Evolutionary conservation across 2,797 vertebrate species (phyloP).

Genomic region (Gymnothorax reevesii): DNA sequence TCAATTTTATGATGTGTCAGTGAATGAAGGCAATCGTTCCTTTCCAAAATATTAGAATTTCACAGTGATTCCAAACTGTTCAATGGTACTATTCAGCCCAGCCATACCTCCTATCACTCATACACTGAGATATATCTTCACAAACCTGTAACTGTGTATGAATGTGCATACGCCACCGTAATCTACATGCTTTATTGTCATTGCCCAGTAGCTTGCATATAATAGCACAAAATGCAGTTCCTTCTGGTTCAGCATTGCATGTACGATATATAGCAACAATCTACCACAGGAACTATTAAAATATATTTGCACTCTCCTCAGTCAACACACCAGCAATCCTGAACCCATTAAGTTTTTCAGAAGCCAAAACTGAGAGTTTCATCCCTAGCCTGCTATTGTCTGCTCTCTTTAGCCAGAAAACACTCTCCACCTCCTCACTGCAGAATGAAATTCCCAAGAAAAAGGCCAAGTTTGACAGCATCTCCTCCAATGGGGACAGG

Average conservation of each 20-base stretch:
- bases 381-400: not conserved
- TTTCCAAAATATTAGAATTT: too few species aligned
- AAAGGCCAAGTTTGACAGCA: conserved; percentile 99
- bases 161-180: not conserved
- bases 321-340: not conserved
- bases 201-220: too few species aligned
- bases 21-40: too few species aligned
- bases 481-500: conserved; percentile 99
- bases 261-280: too few species aligned
- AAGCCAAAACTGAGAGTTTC: not conserved
- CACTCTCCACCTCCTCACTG: conserved; percentile 81
- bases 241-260: too few species aligned
- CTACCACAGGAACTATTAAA: too few species aligned
- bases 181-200: too few species aligned
- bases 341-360: not conserved
- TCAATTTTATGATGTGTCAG: too few species aligned
- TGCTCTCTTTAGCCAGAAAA: conserved; percentile 91
- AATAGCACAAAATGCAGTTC: too few species aligned
- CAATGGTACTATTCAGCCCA: not conserved
- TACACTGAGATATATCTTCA: conserved; percentile 23
- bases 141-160: not conserved
- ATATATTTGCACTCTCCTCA: not conserved
- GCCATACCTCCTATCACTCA: not conserved
- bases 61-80: too few species aligned
- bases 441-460: conserved; percentile 99